phyloP scores from a whole-genome alignment of 2,113 vertebrate genomes.

The Sakesphorus luctuosus region DNA sequence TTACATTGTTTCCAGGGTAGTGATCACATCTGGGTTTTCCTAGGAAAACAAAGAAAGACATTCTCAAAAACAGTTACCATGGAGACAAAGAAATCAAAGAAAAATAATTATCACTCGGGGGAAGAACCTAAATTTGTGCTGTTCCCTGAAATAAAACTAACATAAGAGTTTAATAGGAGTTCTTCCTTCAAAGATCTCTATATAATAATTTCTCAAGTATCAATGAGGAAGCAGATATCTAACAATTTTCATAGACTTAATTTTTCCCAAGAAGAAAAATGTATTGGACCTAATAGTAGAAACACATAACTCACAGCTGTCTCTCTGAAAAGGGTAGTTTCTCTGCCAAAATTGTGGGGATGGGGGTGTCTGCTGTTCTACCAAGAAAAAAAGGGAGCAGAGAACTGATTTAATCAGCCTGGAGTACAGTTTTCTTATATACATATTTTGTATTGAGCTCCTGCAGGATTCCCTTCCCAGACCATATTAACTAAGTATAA shows the following conservation, averaged over 20 bases:
- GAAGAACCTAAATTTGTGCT: background rate
- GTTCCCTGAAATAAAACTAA: background rate
- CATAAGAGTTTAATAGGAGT: background rate
- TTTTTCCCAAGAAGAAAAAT: background rate
- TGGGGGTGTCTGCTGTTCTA: rapidly evolving
- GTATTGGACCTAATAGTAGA: background rate
- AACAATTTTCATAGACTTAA: background rate
- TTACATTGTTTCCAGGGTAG: background rate
- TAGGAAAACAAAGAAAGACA: background rate
- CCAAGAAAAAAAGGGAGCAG: background rate
- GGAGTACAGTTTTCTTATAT: background rate
- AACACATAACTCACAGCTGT: background rate
- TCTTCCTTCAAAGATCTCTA: background rate
- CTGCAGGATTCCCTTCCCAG: background rate
- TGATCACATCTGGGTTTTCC: background rate
- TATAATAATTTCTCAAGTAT: background rate
- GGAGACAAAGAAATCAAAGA: background rate
- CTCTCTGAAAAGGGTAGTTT: background rate
- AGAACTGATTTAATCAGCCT: background rate
- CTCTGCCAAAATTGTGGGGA: background rate
- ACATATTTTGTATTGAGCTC: background rate
- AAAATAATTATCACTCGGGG: background rate
- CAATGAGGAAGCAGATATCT: background rate
- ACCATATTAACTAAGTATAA: background rate
- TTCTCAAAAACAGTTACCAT: background rate